Evolutionary conservation across 2,797 vertebrate species (phyloP), one percentile per base, ranked within the genome.

Genomic region (Danio kyathit): DNA sequence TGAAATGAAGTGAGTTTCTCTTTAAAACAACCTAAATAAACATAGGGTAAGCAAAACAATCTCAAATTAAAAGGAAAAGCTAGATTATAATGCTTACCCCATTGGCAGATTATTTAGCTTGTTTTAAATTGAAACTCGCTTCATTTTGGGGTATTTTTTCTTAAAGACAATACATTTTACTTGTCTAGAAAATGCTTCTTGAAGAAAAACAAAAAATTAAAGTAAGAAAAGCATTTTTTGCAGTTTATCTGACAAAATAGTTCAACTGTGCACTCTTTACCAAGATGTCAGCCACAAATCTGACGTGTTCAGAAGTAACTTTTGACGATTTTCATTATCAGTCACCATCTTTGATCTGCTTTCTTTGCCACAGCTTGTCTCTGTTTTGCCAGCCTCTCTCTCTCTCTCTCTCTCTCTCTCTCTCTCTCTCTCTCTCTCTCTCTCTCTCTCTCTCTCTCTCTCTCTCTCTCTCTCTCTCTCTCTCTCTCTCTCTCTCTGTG

Each of bases 381-480:
- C 54, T 61, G 29, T 29, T 29, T 6, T 73, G 29, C 44, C 56
- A 48, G 52, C 19, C 13, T 40, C 52, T 51, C 86, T 81, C 83
- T 82, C 66, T 76, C 52, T 60, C 17, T 4, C 0, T 52, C 40
- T 52, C 1, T 46, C 41, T 66, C 19, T 51, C 52, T 44, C 86
- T 80, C 83, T 82, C 66, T 76, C 86, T 87, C 80, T 78, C 84
- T 87, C 86, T 85, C 70, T 84, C 81, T 78, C 61, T 79, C 52
- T 60, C 17, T 4, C 0, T 52, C 40, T 52, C 1, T 46, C 41
- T 66, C 19, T 51, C 52, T 44, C 86, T 80, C 83, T 82, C 66
- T 76, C 52, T 60, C 17, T 4, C 0, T 52, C 40, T 52, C 1
- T 46, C 41, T 66, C 19, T 51, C 52, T 44, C 86, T 80, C 83